Conservation (phyloP, 2,113 vertebrate species). For the Lonchura striata region DNA sequence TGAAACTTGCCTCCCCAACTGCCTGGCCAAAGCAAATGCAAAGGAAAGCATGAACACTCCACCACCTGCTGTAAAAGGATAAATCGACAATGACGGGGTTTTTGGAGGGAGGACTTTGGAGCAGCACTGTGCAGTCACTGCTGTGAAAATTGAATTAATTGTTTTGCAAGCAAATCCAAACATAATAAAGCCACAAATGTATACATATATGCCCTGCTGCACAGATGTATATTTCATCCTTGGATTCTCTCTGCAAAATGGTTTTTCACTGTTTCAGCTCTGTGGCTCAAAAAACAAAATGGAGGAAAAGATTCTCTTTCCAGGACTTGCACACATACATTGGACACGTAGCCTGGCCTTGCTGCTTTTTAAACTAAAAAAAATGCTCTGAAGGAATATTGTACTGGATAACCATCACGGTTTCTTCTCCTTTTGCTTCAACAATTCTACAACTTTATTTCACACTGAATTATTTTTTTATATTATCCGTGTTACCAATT, state of each 20-base stretch:
- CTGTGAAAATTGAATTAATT: not conserved
- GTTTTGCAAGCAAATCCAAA: not conserved
- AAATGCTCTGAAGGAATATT: not conserved
- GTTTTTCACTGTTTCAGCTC: not conserved
- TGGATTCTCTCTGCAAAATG: not conserved
- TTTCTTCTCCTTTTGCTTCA: not conserved
- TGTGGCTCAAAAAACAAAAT: not conserved
- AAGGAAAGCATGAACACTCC: not conserved
- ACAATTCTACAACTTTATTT: not conserved
- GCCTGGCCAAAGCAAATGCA: not conserved
- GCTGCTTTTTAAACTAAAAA: not conserved
- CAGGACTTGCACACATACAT: not conserved
- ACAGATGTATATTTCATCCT: not conserved
- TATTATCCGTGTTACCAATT: not conserved
- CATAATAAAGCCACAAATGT: not conserved
- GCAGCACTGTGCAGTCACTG: not conserved
- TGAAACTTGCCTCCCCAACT: not conserved
- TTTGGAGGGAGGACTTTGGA: not conserved
- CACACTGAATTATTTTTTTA: not conserved
- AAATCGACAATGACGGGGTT: rapidly evolving
- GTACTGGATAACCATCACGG: not conserved
- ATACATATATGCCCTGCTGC: not conserved
- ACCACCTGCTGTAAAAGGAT: not conserved
- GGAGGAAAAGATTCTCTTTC: not conserved
- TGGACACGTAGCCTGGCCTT: not conserved